Evolutionary conservation across 2,113 vertebrate genomes (phyloP).

Genomic region (Mesitornis unicolor): DNA sequence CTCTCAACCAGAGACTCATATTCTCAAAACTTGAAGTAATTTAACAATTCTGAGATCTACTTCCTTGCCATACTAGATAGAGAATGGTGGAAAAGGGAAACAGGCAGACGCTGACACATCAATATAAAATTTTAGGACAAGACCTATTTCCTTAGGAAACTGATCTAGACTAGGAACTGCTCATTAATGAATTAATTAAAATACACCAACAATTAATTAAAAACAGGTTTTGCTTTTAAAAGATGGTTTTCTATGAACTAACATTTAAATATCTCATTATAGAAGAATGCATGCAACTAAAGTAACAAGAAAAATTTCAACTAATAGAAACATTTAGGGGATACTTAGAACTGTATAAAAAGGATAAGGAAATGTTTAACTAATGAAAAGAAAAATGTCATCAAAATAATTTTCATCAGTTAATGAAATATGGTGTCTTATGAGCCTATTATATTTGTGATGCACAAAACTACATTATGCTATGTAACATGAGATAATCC

Average conservation of each 20-base stretch:
- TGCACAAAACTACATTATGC: neutral
- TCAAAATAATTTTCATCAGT: neutral
- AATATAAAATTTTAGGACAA: neutral
- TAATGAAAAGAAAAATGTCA: neutral
- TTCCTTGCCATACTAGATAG: neutral
- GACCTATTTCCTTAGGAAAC: neutral
- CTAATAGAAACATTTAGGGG: neutral
- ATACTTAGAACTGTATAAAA: neutral
- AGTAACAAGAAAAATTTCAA: neutral
- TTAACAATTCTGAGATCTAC: neutral
- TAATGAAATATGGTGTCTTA: conserved; percentile 6
- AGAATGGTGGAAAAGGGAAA: neutral
- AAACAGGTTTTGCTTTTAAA: neutral
- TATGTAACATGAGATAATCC: conserved; percentile 33
- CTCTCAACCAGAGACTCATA: neutral
- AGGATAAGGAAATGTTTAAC: neutral
- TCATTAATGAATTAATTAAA: neutral
- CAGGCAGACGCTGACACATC: neutral
- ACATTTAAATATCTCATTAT: neutral
- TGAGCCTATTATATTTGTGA: conserved; percentile 21
- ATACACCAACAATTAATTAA: neutral
- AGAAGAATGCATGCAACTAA: neutral
- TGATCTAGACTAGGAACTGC: neutral
- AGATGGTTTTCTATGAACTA: neutral
- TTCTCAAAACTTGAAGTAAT: neutral